A percentile compares a stretch with the other conserved stretches of the same genome.
phyloP scores from a whole-genome alignment of 2,888 invertebrate genomes.

The Eupithecia exiguata region DNA sequence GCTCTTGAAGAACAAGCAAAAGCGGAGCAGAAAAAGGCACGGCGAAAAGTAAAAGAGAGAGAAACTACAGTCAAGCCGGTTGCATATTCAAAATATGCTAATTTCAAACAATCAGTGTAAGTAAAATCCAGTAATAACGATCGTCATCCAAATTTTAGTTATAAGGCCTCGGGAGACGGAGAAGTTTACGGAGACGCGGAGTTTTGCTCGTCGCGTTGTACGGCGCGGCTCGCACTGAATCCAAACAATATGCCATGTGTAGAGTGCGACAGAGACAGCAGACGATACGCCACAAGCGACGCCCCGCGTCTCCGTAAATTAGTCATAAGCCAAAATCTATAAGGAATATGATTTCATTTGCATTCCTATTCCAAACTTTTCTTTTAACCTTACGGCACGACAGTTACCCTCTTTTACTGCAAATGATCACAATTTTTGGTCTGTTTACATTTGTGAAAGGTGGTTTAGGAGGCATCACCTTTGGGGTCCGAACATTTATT shows the following conservation, averaged over 20 bases:
- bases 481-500: too few relatives aligned
- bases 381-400: background rate
- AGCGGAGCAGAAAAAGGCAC: background rate
- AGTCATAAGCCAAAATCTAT: too few relatives aligned
- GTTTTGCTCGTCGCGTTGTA: too few relatives aligned
- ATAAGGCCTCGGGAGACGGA: background rate
- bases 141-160: background rate
- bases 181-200: too few relatives aligned
- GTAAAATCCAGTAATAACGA: slow-evolving; percentile 24
- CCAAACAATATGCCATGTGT: too few relatives aligned
- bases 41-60: slow-evolving; percentile 10
- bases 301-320: too few relatives aligned
- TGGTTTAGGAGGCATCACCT: too few relatives aligned
- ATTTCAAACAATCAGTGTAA: slow-evolving; percentile 48
- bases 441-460: background rate
- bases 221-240: too few relatives aligned
- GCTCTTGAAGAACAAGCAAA: background rate
- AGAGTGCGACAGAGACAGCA: too few relatives aligned
- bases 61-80: slow-evolving; percentile 21
- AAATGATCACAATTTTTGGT: background rate
- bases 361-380: too few relatives aligned
- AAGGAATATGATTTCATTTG: too few relatives aligned
- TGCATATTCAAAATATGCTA: slow-evolving; percentile 34
- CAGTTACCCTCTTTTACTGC: background rate
- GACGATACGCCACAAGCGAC: too few relatives aligned